Conservation (phyloP, 1,140 invertebrate genomes). For the Pteromalus puparum region DNA sequence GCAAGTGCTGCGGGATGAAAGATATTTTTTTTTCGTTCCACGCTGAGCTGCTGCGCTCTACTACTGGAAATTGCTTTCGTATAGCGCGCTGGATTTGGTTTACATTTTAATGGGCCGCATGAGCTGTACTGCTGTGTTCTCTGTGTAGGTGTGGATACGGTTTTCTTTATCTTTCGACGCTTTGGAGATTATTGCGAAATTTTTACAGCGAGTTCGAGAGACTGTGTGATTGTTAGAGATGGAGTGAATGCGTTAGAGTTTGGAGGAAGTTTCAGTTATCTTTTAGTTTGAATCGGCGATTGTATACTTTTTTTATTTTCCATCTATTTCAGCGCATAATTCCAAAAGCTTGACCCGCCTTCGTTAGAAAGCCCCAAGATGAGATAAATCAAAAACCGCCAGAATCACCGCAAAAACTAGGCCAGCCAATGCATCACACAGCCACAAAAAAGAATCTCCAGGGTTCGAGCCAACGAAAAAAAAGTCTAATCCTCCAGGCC, state of each 20-base stretch:
- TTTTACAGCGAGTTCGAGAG: no score
- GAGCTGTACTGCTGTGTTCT: neutral
- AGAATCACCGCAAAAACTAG: neutral
- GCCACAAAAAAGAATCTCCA: neutral
- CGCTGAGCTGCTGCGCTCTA: no score
- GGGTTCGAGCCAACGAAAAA: neutral
- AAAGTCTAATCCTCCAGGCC: neutral
- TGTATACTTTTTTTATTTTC: no score
- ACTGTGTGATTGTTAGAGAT: no score
- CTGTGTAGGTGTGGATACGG: neutral
- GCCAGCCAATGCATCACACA: no score
- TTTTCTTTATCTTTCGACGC: neutral
- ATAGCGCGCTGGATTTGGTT: conserved; percentile 9
- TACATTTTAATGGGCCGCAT: conserved; percentile 25
- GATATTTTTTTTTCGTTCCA: neutral
- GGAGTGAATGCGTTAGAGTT: no score
- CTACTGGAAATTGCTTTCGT: conserved; percentile 12
- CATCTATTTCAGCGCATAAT: no score
- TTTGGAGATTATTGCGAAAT: no score
- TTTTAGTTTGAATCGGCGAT: no score
- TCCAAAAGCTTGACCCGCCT: no score
- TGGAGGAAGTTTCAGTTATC: no score
- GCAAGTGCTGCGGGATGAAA: conserved; percentile 6
- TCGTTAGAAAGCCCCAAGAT: neutral
- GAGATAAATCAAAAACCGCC: neutral